Conservation (phyloP, 2,113 vertebrate genomes). For the Anoura caudifer region DNA sequence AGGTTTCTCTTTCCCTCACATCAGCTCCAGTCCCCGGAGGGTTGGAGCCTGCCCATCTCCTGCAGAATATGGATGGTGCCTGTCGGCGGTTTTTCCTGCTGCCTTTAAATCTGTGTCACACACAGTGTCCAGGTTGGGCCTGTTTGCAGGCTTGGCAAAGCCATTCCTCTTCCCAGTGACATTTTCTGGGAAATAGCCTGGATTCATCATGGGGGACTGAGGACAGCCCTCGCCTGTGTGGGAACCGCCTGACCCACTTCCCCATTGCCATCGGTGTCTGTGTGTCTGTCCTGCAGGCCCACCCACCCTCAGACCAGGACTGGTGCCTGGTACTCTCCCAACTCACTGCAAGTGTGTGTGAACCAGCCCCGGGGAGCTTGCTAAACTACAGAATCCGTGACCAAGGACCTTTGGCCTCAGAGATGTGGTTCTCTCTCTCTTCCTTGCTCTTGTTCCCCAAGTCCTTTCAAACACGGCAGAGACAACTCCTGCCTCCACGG, state of each 20-base stretch:
- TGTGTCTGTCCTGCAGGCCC: not conserved
- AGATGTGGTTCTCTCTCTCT: not conserved
- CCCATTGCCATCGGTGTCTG: not conserved
- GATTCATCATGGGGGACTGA: not conserved
- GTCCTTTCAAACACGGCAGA: not conserved
- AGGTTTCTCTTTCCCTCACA: not conserved
- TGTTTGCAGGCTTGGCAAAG: not conserved
- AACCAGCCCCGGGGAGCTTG: not conserved
- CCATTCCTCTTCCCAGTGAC: slow-evolving; percentile 11
- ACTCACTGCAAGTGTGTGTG: not conserved
- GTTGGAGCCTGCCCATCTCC: not conserved
- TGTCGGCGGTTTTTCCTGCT: not conserved
- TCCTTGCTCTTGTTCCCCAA: not conserved
- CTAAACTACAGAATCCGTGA: not conserved
- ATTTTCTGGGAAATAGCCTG: not conserved
- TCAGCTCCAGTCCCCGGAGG: not conserved
- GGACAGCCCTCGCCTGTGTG: not conserved
- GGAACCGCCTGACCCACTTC: not conserved
- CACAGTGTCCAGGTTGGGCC: not conserved
- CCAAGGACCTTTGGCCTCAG: not conserved
- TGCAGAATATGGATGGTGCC: not conserved
- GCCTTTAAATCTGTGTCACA: not conserved
- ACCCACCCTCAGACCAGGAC: not conserved
- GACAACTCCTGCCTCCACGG: no score
- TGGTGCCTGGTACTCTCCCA: not conserved